Evolutionary conservation across 2,797 vertebrate species (phyloP).

Genomic region (Florisuga fusca): DNA sequence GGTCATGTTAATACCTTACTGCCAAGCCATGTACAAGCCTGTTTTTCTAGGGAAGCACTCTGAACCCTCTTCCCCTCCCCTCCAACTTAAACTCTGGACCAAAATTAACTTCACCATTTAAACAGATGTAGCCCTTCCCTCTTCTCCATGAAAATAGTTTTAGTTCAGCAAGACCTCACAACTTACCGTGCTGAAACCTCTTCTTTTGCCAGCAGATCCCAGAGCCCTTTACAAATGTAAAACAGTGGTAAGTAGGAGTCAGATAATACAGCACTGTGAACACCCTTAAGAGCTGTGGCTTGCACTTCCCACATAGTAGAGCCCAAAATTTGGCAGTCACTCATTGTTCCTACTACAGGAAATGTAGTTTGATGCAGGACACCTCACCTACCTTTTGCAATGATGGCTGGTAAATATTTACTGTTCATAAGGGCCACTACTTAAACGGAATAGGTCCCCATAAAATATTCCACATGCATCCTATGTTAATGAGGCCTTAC

Average conservation of each 20-base stretch:
- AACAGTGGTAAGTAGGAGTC: not conserved
- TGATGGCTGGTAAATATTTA: not conserved
- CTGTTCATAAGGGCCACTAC: not conserved
- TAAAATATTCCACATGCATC: constrained; percentile 2
- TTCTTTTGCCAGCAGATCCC: not conserved
- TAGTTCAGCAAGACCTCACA: not conserved
- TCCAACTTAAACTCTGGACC: not conserved
- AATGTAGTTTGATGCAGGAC: not conserved
- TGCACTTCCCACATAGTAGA: not conserved
- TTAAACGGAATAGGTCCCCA: not conserved
- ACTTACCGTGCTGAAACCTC: rapidly evolving
- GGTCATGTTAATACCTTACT: not conserved
- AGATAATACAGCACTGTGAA: not conserved
- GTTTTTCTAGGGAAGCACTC: not conserved
- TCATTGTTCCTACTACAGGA: not conserved
- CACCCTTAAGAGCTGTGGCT: not conserved
- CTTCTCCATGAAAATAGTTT: not conserved
- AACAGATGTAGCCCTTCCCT: rapidly evolving
- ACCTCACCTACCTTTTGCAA: not conserved
- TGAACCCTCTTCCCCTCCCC: not conserved
- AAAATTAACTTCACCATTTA: not conserved
- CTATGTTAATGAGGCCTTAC: constrained; percentile 23
- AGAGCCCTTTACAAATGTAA: not conserved
- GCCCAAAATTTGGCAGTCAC: not conserved
- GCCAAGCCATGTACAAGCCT: not conserved